These are phyloP conservation scores for Tachystola acroxantha DNA, from an alignment of 2,888 invertebrate genomes.

Conservation along the genomic window DNA sequence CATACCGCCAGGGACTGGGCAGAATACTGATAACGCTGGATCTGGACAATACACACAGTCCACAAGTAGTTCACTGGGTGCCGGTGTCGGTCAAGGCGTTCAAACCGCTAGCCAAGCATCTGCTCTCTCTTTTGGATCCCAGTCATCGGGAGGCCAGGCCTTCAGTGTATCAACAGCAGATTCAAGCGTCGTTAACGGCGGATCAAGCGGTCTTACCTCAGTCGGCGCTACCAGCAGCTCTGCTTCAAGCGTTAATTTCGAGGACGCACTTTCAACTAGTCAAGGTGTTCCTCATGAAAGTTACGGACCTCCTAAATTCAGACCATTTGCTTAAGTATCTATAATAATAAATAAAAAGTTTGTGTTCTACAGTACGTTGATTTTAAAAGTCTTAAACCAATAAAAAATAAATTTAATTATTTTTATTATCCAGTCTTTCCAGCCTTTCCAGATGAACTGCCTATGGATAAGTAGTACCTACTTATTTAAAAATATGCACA, in stretches of 20 bases:
- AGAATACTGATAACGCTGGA: neutral
- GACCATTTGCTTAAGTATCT: conserved; percentile 20
- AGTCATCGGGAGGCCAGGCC: neutral
- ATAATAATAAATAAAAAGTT: neutral
- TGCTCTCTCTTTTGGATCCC: neutral
- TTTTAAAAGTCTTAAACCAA: too few species aligned
- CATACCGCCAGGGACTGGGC: conserved; percentile 1
- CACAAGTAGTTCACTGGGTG: neutral
- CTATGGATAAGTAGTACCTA: too few species aligned
- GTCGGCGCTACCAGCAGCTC: conserved; percentile 6
- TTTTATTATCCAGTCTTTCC: too few species aligned
- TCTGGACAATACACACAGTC: neutral
- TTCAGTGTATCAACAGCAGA: neutral
- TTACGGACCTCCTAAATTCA: conserved; percentile 62
- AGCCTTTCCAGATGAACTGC: too few species aligned
- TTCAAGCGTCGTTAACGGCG: neutral
- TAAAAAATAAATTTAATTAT: too few species aligned
- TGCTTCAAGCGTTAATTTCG: conserved; percentile 23
- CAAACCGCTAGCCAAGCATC: neutral
- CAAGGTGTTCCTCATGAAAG: conserved; percentile 65
- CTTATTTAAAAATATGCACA: too few species aligned
- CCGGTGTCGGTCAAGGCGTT: neutral
- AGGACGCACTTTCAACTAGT: conserved; percentile 49
- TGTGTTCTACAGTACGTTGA: too few species aligned
- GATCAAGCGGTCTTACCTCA: neutral